phyloP scores from a whole-genome alignment of 2,113 vertebrate species.

The Theristicus caerulescens region DNA sequence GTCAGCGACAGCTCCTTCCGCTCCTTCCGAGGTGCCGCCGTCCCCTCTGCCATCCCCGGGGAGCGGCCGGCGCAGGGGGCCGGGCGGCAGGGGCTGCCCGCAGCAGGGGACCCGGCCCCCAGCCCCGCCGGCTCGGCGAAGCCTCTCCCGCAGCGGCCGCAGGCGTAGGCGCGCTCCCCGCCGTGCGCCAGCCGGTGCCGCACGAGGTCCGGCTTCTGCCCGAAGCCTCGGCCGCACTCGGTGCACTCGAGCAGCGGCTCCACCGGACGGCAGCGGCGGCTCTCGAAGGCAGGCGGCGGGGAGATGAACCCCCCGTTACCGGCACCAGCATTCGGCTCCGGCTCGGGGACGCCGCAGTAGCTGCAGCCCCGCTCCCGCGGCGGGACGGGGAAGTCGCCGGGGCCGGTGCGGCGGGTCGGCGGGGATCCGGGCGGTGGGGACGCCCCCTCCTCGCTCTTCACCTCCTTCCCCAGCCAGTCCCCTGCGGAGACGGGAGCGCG shows the following conservation, averaged over 20 bases:
- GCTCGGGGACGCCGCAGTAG: neutral
- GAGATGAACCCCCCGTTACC: neutral
- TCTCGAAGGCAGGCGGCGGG: accelerated
- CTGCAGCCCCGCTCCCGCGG: neutral
- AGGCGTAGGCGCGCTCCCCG: slow-evolving; percentile 57
- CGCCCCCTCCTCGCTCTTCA: neutral
- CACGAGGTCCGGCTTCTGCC: slow-evolving; percentile 68
- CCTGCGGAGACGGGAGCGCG: neutral
- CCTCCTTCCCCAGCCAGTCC: neutral
- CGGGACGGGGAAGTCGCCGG: neutral
- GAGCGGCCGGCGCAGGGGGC: slow-evolving; percentile 31
- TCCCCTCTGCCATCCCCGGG: accelerated
- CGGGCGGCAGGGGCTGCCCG: neutral
- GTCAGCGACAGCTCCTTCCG: slow-evolving; percentile 55
- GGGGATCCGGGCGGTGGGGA: neutral
- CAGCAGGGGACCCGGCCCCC: neutral
- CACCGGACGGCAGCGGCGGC: neutral
- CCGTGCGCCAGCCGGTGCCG: slow-evolving; percentile 73
- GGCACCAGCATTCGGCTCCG: neutral
- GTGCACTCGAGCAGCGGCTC: slow-evolving; percentile 56
- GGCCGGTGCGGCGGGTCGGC: accelerated
- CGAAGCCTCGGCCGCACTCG: slow-evolving; percentile 62
- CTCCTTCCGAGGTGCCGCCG: neutral
- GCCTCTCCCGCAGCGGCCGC: neutral
- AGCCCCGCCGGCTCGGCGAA: neutral